Percentiles rank a stretch among this genome's conserved stretches.
Conservation (phyloP, 2,888 invertebrate genomes). For the Clunio marinus region DNA sequence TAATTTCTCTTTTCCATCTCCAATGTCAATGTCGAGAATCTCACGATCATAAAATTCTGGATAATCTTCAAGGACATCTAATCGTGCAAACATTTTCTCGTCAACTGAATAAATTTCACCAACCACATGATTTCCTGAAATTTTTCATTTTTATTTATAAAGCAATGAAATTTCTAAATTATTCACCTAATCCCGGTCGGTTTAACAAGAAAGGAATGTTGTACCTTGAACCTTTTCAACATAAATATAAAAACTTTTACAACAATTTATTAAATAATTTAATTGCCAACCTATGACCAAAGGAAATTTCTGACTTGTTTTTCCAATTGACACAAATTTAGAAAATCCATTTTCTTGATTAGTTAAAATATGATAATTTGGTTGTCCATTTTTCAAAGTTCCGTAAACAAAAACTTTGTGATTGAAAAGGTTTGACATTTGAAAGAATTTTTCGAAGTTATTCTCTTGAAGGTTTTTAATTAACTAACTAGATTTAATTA, state of each 20-base stretch:
- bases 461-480: too few species aligned
- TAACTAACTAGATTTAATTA: too few species aligned
- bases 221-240: constrained; percentile 74
- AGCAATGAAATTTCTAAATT: too few species aligned
- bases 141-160: neutral
- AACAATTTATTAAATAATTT: too few species aligned
- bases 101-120: constrained; percentile 86
- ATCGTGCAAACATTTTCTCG: constrained; percentile 62
- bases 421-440: too few species aligned
- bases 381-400: constrained; percentile 80
- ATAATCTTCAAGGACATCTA: constrained; percentile 81
- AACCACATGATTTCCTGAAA: constrained; percentile 51
- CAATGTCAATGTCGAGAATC: constrained; percentile 58
- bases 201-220: constrained; percentile 85
- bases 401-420: constrained; percentile 92
- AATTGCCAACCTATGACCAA: constrained; percentile 84
- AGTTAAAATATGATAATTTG: constrained; percentile 73
- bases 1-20: too few species aligned
- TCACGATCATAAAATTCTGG: constrained; percentile 75
- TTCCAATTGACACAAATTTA: constrained; percentile 63
- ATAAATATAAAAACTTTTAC: too few species aligned
- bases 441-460: too few species aligned
- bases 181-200: constrained; percentile 63
- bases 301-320: constrained; percentile 69
- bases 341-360: constrained; percentile 61